Evolutionary conservation across 1,140 invertebrate species (phyloP), one percentile per base, ranked within the genome.

Genomic region (Drosophila grimshawi): DNA sequence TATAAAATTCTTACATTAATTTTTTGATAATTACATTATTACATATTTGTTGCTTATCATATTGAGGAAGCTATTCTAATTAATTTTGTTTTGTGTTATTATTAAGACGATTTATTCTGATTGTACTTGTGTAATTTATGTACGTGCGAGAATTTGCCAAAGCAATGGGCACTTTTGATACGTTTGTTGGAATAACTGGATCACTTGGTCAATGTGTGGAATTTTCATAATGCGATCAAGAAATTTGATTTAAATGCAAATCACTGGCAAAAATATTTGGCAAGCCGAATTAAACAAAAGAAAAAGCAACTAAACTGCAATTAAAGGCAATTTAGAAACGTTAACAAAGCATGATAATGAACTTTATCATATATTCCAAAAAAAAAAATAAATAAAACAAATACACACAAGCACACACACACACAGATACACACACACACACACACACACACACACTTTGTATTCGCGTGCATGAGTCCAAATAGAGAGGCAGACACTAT

Each of bases 251-350:
- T 46, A 70, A 64, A 70, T 70, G 67, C 35, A 70, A 68, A 70
- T 63, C 53, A 10, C 30, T 45, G 51, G 30, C n/a, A 30, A 35
- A 56, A 55, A 60, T 60, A 48, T 45, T 66, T 41, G 65, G 45
- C 52, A 27, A 35, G 11, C 27, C 55, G 32, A 43, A 45, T 60
- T 55, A 11, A 19, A 52, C 8, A 62, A 53, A 29, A 49, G 32
- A 45, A 19, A 75, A 39, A 60, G 19, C 30, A 59, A 11, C 51
- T 65, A n/a, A 57, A 27, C 53, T 61, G 69, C 79, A 81, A 81
- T 81, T 81, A 81, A 77, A 78, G 61, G 74, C 80, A 81, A 81
- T 81, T 78, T 76, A 77, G 61, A 75, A 66, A 63, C 29, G 56
- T 49, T 37, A 68, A 76, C 78, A 81, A 68, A 57, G 72, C 55